These are phyloP conservation scores for Nothocercus nigrocapillus DNA, from an alignment of 2,113 vertebrate genomes.

Conservation along the genomic window DNA sequence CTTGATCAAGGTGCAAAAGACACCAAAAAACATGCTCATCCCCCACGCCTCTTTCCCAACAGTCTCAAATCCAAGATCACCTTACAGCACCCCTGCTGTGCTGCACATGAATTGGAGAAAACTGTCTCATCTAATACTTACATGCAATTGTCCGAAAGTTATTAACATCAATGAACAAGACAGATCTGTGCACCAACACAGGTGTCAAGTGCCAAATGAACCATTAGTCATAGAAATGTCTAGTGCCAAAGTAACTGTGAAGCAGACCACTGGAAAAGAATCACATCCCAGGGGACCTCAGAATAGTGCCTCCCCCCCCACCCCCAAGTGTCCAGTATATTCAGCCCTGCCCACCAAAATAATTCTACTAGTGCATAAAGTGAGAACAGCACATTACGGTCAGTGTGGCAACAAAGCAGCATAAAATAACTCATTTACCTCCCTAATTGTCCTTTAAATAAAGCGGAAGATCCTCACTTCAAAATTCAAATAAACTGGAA, in stretches of 20 bases:
- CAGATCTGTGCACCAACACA: neutral
- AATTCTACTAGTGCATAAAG: neutral
- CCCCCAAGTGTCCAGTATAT: fast-evolving
- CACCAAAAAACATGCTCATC: neutral
- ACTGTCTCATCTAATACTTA: neutral
- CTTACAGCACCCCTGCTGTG: neutral
- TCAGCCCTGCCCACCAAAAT: neutral
- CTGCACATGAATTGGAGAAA: neutral
- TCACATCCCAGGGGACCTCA: neutral
- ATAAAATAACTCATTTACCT: neutral
- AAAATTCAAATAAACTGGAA: neutral
- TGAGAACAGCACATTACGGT: fast-evolving
- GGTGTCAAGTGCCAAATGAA: neutral
- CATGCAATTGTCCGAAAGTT: neutral
- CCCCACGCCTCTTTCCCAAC: neutral
- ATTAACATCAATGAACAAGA: neutral
- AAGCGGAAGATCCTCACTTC: neutral
- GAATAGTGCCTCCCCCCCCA: too few species aligned
- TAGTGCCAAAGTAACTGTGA: neutral
- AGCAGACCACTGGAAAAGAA: neutral
- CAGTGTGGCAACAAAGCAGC: neutral
- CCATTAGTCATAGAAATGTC: neutral
- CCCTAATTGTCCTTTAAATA: neutral
- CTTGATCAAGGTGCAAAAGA: neutral
- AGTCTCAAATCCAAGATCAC: neutral